A percentile compares a stretch with the other conserved stretches of the same genome.
Evolutionary conservation across 2,113 vertebrate genomes (phyloP).

Genomic region (Crypturellus undulatus): DNA sequence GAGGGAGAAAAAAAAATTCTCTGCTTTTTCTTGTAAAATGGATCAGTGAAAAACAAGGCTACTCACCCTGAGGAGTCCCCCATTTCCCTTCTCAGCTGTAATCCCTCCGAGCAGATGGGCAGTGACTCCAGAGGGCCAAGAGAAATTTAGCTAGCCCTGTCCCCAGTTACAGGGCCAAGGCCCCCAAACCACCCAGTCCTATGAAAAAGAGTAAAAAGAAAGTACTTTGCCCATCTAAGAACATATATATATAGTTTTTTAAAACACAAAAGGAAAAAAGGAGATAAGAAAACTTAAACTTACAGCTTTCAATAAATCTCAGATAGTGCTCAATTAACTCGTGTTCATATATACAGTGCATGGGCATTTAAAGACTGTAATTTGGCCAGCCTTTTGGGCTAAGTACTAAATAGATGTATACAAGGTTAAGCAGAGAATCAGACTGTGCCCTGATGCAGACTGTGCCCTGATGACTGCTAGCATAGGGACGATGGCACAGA

Average conservation of each 20-base stretch:
- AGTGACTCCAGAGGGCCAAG: conserved; percentile 61
- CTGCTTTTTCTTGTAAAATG: conserved; percentile 27
- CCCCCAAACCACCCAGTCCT: conserved; percentile 63
- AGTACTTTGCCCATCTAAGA: conserved; percentile 61
- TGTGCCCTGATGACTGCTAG: background rate
- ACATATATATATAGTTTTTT: conserved; percentile 29
- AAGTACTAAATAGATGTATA: background rate
- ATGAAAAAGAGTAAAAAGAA: conserved; percentile 50
- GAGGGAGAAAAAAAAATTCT: background rate
- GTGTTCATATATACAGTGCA: background rate
- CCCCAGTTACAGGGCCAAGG: conserved; percentile 47
- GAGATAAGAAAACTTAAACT: background rate
- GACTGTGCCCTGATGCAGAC: background rate
- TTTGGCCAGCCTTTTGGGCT: background rate
- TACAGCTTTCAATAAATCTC: background rate
- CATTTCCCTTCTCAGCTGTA: conserved; percentile 46
- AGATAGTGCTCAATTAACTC: background rate
- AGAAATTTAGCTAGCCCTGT: conserved; percentile 53
- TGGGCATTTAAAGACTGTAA: background rate
- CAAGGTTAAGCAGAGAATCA: background rate
- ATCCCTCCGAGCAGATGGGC: conserved; percentile 66
- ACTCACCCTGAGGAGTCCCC: conserved; percentile 54
- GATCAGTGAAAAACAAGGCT: conserved; percentile 59
- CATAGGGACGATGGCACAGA: background rate
- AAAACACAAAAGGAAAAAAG: background rate